Evolutionary conservation across 2,888 invertebrate species (phyloP), one percentile per base, ranked within the genome.

Genomic region (Macroteleia sp.): DNA sequence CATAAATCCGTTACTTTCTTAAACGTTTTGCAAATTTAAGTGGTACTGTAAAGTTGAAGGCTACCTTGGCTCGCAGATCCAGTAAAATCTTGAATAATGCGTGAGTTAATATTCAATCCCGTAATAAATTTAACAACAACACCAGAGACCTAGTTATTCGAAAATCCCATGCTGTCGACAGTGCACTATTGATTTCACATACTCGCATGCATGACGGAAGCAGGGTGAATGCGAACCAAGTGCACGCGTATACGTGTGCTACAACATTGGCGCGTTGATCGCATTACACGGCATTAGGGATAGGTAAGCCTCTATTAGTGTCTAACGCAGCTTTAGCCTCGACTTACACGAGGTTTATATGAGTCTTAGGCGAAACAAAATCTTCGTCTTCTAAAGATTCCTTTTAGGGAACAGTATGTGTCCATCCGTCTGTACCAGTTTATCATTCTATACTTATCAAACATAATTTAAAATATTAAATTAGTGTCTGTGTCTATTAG

Each of bases 251-350:
- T 80, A 77, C 69, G 69, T 80, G 81, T 78, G 70, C 54, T 76
- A 73, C 66, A 80, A 84, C 82, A 79, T 83, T 83, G 71, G 83
- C 83, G 82, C 85, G 81, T 86, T 90, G 91, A 91, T 91, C 91
- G 90, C 88, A 91, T 91, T 91, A 91, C 89, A 87, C 73, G 85
- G 90, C 80, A 90, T 91, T 91, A 90, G 87, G 83, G 87, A 87
- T 85, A 85, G 85, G 82, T 89, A 90, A 90, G 89, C 89, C 86
- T 84, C 85, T 87, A 83, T 79, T 80, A 74, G 70, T 70, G 73
- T 78, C 66, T 69, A 81, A 66, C 64, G 44, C 70, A 57, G 78
- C 75, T 78, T 78, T 76, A 70, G 73, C 73, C 39, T 59, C 67
- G 62, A 78, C 80, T 78, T 80, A 78, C 76, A 78, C 41, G 62